Percentiles rank a stretch among this genome's conserved stretches.
These are phyloP conservation scores for Spilosoma lubricipeda DNA, from an alignment of 2,888 invertebrate species.

Conservation along the genomic window DNA sequence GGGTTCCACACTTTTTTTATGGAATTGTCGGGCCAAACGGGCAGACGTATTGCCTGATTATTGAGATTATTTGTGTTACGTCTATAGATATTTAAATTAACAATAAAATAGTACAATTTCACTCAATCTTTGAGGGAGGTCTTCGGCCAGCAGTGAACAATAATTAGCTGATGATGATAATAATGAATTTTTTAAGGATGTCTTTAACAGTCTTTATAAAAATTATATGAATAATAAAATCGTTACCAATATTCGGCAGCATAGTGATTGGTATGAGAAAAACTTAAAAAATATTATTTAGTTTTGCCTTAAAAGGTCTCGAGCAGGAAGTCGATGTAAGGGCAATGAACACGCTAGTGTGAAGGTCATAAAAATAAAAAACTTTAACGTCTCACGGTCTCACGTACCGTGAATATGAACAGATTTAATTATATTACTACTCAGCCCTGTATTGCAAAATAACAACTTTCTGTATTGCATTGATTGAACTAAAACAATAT, in stretches of 20 bases:
- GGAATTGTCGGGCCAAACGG: too few species aligned
- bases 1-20: too few species aligned
- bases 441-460: constrained; percentile 16
- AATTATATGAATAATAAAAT: background rate
- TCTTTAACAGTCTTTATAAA: background rate
- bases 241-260: background rate
- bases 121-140: too few species aligned
- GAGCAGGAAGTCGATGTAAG: constrained; percentile 69
- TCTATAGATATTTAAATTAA: too few species aligned
- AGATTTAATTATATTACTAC: constrained; percentile 36
- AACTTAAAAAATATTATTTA: constrained; percentile 56
- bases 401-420: constrained; percentile 33
- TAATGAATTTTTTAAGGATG: background rate
- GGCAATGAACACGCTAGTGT: constrained; percentile 72
- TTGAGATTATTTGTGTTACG: too few species aligned
- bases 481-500: constrained; percentile 15
- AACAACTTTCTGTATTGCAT: background rate
- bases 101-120: too few species aligned
- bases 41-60: too few species aligned
- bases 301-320: constrained; percentile 61
- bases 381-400: constrained; percentile 40
- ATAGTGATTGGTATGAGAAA: constrained; percentile 50
- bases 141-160: too few species aligned
- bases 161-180: too few species aligned
- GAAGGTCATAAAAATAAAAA: constrained; percentile 68